Base-by-base conservation (phyloP, 1,140 invertebrate species). In the Metopolophium dirhodum region DNA sequence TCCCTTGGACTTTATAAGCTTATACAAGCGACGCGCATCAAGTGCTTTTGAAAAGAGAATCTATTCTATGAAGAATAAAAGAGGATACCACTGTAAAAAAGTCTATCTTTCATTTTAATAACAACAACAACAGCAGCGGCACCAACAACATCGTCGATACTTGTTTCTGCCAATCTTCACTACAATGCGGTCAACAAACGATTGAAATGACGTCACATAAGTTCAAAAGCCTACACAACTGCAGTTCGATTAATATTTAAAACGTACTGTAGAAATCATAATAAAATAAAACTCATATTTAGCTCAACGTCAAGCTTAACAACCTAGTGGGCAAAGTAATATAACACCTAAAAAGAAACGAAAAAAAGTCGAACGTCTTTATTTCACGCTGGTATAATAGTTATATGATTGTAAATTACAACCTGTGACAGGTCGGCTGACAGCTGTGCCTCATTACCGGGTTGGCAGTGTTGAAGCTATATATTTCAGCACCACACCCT, bases 371-470 rank as follows among this genome's bases (percentile, higher is more conserved):
- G 47, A 51, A 88, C n/a, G 87, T 51, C 87, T 88, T 54, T 35
- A 88, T 51, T 51, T 54, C n/a, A 57, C 88, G 14, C 37, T 7
- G 88, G 35, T 37, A 26, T 90, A 77, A 61, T 41, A 26, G 87
- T 89, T 37, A 89, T 54, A 37, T 61, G 51, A 61, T 57, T 90
- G 88, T 90, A 54, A 89, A 89, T 89, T 54, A 90, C 54, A 30
- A 90, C 88, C 37, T 61, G 54, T 61, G 88, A 90, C 88, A 61
- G 88, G 88, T 37, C 54, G 54, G 54, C 88, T 61, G 88, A 90
- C 88, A 90, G 88, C 88, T 90, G 88, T 41, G 54, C 88, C 88
- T 90, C 88, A 90, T 90, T 90, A 90, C 54, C 37, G 88, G 45
- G 86, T 86, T 47, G 85, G 49, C 87, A 89, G n/a, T 41, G 51